Base-by-base conservation (phyloP, 2,797 vertebrate genomes). In the Lepidocolaptes lacrymiger region DNA sequence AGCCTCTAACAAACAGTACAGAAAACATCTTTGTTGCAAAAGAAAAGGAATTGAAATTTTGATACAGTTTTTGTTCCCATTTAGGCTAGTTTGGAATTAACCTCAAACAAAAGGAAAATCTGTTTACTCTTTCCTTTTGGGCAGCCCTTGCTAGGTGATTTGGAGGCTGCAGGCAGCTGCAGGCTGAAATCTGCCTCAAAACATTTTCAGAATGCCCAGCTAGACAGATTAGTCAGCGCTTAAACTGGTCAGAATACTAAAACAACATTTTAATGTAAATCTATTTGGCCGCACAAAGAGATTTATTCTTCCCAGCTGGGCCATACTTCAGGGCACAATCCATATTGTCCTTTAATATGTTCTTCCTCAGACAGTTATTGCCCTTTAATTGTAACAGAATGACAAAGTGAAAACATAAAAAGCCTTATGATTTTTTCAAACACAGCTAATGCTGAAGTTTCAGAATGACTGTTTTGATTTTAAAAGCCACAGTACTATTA, bases 381-480 rank as follows among this genome's bases (percentile, higher is more conserved):
- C 85, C 85, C 87, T 95, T 95, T 96, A 95, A 96, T 91, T 92
- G 89, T 66, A 78, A 84, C 88, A 91, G 90, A 93, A 96, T 93
- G 96, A 94, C 79, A 92, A 92, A 83, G 28, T 72, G 66, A 74
- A 91, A 91, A 92, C 62, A 71, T 77, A 94, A 96, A 93, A 95
- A 88, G 62, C 62, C 30, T 86, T 49, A 72, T 67, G 82, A 73
- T 81, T 81, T 88, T 97, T 96, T 96, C 64, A 93, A 96, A 93
- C 32, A 52, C 58, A 91, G 67, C 39, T 85, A 91, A 93, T 85
- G 48, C 46, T 77, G 18, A 88, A 94, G 68, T 95, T 96, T 84
- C 62, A 89, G 78, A 95, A 93, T 44, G 10, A 93, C 69, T 91
- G 56, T 91, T 96, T 94, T 51, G 56, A 76, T 86, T 92, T 93